phyloP scores from a whole-genome alignment of 2,888 invertebrate genomes.

The Lacanobia oleracea region DNA sequence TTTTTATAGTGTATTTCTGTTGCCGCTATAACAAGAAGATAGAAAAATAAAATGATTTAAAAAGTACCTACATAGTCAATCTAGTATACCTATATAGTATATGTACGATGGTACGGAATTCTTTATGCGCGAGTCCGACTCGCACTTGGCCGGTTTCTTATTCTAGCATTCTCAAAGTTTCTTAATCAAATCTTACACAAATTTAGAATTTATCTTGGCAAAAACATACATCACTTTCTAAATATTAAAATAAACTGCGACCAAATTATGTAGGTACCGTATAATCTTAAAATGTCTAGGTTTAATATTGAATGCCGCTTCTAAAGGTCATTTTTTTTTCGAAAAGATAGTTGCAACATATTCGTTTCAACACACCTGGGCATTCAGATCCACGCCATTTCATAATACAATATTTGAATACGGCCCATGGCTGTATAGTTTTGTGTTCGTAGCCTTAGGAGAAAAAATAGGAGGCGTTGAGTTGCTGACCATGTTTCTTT shows the following conservation, averaged over 20 bases:
- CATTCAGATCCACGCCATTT: conserved; percentile 63
- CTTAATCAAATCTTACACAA: neutral
- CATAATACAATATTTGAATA: conserved; percentile 63
- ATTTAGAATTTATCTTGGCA: neutral
- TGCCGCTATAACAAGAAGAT: too few relatives aligned
- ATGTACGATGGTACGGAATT: too few relatives aligned
- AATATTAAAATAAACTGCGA: neutral
- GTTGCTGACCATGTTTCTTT: neutral
- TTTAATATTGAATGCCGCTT: conserved; percentile 13
- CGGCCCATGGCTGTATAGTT: conserved; percentile 32
- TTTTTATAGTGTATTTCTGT: too few relatives aligned
- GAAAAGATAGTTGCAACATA: conserved; percentile 59
- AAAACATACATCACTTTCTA: neutral
- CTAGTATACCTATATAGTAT: too few relatives aligned
- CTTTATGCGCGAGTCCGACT: too few relatives aligned
- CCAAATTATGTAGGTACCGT: neutral
- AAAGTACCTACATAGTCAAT: too few relatives aligned
- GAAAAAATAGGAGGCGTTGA: neutral
- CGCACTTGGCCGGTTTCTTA: too few relatives aligned
- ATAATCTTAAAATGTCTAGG: conserved; percentile 12
- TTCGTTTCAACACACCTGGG: conserved; percentile 56
- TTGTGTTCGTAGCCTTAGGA: neutral
- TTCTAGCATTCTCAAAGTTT: neutral
- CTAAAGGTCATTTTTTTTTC: conserved; percentile 66
- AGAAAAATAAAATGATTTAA: too few relatives aligned